Conservation (phyloP, 2,113 vertebrate genomes). For the Oceanodroma tethys region DNA sequence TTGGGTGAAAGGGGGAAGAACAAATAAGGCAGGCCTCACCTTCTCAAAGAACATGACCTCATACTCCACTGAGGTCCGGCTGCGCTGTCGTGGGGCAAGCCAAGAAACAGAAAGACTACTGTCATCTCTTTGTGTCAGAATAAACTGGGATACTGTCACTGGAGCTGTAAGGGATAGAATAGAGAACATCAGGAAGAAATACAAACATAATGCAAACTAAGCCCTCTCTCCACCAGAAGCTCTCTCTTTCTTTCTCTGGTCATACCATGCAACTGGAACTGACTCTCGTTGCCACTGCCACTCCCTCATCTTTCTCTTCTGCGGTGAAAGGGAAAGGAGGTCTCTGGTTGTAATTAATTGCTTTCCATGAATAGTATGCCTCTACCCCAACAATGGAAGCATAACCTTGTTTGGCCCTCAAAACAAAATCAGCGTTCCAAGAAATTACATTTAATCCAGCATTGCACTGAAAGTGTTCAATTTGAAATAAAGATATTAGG, state of each 20-base stretch:
- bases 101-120: slow-evolving; percentile 68
- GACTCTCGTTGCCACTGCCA: background rate
- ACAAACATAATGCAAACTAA: background rate
- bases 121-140: slow-evolving; percentile 49
- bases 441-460: background rate
- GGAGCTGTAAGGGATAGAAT: slow-evolving; percentile 31
- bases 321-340: background rate
- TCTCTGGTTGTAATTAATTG: background rate
- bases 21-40: background rate
- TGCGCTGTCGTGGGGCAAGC: slow-evolving; percentile 52
- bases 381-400: background rate
- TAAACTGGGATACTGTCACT: slow-evolving; percentile 7
- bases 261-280: slow-evolving; percentile 21
- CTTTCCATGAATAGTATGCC: background rate
- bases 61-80: slow-evolving; percentile 54
- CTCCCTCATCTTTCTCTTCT: background rate
- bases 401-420: background rate
- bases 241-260: slow-evolving; percentile 4
- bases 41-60: slow-evolving; percentile 72
- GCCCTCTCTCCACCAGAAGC: background rate
- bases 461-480: background rate
- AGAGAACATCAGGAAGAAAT: background rate
- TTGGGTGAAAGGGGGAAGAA: background rate
- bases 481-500: background rate
- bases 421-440: background rate